Conservation (phyloP, 2,113 vertebrate genomes). For the Labeo catla region DNA sequence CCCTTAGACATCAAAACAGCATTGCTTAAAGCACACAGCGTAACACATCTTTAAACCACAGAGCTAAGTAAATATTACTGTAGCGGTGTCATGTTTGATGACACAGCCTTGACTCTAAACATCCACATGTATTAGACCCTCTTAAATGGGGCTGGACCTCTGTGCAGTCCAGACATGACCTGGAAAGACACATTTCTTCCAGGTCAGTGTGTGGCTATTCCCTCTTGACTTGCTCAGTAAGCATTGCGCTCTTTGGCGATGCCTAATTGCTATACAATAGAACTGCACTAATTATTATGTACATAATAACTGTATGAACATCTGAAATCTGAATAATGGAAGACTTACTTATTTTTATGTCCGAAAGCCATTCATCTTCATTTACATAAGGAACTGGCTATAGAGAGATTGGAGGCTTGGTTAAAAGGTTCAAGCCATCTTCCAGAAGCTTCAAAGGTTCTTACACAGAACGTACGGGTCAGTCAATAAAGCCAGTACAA, state of each 20-base stretch:
- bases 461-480: slow-evolving; percentile 75
- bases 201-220: slow-evolving; percentile 56
- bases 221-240: slow-evolving; percentile 27
- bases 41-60: not conserved
- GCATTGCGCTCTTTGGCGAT: not conserved
- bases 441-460: slow-evolving; percentile 74
- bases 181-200: slow-evolving; percentile 58
- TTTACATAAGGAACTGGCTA: not conserved
- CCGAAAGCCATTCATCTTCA: not conserved
- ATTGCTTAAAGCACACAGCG: not conserved
- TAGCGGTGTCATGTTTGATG: slow-evolving; percentile 25
- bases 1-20: not conserved
- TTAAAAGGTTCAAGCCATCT: slow-evolving; percentile 49
- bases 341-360: not conserved
- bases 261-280: not conserved
- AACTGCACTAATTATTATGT: not conserved
- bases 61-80: slow-evolving; percentile 16
- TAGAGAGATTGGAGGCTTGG: slow-evolving; percentile 31
- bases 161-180: slow-evolving; percentile 46
- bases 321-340: not conserved
- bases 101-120: slow-evolving; percentile 30
- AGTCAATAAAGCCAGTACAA: slow-evolving; percentile 83
- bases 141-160: slow-evolving; percentile 49
- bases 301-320: not conserved
- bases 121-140: slow-evolving; percentile 31